Conservation (phyloP, 2,113 vertebrate species). For the Centropus unirufus region DNA sequence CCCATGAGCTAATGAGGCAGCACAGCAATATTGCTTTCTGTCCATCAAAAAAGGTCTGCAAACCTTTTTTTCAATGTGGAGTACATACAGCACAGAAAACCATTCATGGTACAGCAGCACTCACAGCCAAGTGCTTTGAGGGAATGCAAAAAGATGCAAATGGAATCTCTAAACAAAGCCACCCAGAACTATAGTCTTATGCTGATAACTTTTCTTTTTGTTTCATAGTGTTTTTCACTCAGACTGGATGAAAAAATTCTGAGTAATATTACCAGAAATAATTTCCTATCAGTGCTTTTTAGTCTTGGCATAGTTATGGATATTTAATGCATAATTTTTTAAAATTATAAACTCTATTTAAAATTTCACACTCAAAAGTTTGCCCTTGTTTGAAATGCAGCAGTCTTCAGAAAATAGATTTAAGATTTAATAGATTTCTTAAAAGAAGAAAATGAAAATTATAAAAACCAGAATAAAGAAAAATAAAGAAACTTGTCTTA, state of each 20-base stretch:
- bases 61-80: not conserved
- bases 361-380: constrained; percentile 19
- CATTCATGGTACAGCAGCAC: not conserved
- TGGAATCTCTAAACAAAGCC: not conserved
- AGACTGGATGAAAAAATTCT: not conserved
- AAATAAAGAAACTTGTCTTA: not conserved
- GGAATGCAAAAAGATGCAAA: not conserved
- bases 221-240: not conserved
- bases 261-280: not conserved
- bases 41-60: constrained; percentile 5
- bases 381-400: not conserved
- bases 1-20: constrained; percentile 6
- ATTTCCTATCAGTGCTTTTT: not conserved
- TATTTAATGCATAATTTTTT: not conserved
- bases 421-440: not conserved
- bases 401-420: not conserved
- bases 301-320: not conserved
- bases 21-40: not conserved
- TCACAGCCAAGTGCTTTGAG: not conserved
- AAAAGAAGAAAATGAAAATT: not conserved
- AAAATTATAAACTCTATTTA: not conserved
- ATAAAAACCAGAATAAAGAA: not conserved
- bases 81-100: not conserved
- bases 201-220: not conserved
- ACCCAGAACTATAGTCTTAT: not conserved